Evolutionary conservation across 2,113 vertebrate genomes (phyloP).

Genomic region (Morone saxatilis): DNA sequence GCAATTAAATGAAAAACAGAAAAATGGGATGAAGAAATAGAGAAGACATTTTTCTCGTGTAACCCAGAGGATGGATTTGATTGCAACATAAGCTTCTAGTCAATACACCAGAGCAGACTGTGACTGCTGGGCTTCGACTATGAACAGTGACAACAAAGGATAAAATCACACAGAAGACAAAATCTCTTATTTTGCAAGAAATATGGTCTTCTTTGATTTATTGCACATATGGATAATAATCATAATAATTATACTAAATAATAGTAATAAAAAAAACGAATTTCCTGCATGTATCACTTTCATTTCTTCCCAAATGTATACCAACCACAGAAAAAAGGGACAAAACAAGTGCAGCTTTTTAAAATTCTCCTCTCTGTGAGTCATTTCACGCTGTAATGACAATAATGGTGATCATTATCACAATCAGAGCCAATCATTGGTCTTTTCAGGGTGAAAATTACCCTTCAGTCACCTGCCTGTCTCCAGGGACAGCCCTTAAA

Average conservation of each 20-base stretch:
- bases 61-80: slow-evolving; percentile 81
- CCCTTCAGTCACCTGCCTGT: slow-evolving; percentile 82
- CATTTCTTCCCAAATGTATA: slow-evolving; percentile 27
- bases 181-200: slow-evolving; percentile 10
- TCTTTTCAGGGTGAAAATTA: slow-evolving; percentile 84
- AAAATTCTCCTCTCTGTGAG: slow-evolving; percentile 64
- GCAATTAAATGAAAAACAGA: neutral
- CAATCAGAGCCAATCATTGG: slow-evolving; percentile 84
- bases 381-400: slow-evolving; percentile 78
- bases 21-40: neutral
- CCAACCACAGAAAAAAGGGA: slow-evolving; percentile 19
- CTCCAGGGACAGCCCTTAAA: slow-evolving; percentile 80
- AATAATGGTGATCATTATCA: slow-evolving; percentile 84
- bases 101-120: slow-evolving; percentile 84
- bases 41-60: slow-evolving; percentile 20
- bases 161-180: slow-evolving; percentile 8
- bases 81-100: slow-evolving; percentile 81
- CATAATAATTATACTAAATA: slow-evolving; percentile 12
- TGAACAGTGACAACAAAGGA: slow-evolving; percentile 29
- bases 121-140: slow-evolving; percentile 76
- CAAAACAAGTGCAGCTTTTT: slow-evolving; percentile 52
- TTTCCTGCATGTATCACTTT: slow-evolving; percentile 22
- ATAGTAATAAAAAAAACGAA: neutral
- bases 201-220: slow-evolving; percentile 4
- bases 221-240: no score